Evolutionary conservation across 1,140 invertebrate genomes (phyloP), one percentile per base, ranked within the genome.

Genomic region (Aethina tumida): DNA sequence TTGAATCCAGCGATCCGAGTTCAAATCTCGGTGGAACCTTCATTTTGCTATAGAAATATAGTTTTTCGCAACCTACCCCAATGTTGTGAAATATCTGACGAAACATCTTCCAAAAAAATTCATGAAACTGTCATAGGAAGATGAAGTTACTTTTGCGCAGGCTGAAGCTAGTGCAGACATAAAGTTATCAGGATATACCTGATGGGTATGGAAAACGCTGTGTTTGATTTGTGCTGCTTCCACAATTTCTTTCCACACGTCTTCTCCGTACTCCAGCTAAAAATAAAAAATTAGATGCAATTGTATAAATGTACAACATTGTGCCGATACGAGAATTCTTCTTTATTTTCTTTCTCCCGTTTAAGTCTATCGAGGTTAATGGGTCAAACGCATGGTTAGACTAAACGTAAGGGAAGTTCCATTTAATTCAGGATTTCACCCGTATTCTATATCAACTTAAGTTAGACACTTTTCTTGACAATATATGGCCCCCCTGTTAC

Each of bases 91-190:
- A 59, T 82, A 91, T 43, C 83, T 71, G 0, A 92, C 85, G 49
- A 92, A 92, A 55, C 84, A 89, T 51, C 73, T 72, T 1, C 86
- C 86, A 52, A 90, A 90, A 60, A 82, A 88, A 38, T 75, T 69
- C 79, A 91, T 83, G 41, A 81, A 81, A 45, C 74, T 74, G 41
- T 87, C 76, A 12, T 74, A 59, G 0, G 69, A 68, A 17, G 67
- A 49, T 4, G 65, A 60, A 7, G 65, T 69, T 12, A 51, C 36
- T 36, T 48, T 28, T 8, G 53, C 55, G 34, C 47, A 52, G 4
- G 79, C 78, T 2, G 63, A 64, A 0, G 84, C 84, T 19, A 90
- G 66, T 42, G 77, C 70, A 1, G 75, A 71, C 69, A 91, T 85
- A n/a, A 85, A 58, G 5, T 71, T 67, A 55, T 91, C 86, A 2